These are phyloP conservation scores for Crepidodera aurea DNA, from an alignment of 2,888 invertebrate genomes.

Conservation along the genomic window DNA sequence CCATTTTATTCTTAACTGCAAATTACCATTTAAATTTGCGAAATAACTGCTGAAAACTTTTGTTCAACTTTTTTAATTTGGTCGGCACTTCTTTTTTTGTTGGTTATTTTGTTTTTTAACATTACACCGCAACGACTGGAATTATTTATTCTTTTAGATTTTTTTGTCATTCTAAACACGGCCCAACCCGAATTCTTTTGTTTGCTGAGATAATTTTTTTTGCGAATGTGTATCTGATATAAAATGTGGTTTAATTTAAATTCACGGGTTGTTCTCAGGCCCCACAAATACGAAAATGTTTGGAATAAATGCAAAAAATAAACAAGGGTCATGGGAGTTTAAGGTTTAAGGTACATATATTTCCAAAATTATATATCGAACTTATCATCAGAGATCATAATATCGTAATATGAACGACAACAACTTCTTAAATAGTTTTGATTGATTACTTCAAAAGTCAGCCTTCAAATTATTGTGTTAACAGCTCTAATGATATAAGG, in stretches of 20 bases:
- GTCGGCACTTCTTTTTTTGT: slow-evolving; percentile 6
- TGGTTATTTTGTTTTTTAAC: not conserved
- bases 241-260: not conserved
- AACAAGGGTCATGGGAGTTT: no score
- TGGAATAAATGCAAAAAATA: no score
- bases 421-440: no score
- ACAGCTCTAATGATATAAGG: no score
- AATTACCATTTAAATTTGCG: slow-evolving; percentile 30
- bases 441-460: no score
- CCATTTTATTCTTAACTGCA: slow-evolving; percentile 27
- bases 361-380: no score
- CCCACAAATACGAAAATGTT: not conserved
- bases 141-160: not conserved
- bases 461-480: no score
- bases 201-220: slow-evolving; percentile 11
- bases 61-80: slow-evolving; percentile 30
- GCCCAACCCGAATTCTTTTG: slow-evolving; percentile 10
- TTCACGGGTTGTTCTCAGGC: not conserved
- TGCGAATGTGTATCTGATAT: not conserved
- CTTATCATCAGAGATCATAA: no score
- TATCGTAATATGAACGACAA: no score
- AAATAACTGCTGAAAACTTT: slow-evolving; percentile 26
- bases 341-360: no score
- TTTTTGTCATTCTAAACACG: not conserved
- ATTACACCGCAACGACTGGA: not conserved